These are phyloP conservation scores for Teleogryllus occipitalis DNA, from an alignment of 1,140 invertebrate species.

Conservation along the genomic window DNA sequence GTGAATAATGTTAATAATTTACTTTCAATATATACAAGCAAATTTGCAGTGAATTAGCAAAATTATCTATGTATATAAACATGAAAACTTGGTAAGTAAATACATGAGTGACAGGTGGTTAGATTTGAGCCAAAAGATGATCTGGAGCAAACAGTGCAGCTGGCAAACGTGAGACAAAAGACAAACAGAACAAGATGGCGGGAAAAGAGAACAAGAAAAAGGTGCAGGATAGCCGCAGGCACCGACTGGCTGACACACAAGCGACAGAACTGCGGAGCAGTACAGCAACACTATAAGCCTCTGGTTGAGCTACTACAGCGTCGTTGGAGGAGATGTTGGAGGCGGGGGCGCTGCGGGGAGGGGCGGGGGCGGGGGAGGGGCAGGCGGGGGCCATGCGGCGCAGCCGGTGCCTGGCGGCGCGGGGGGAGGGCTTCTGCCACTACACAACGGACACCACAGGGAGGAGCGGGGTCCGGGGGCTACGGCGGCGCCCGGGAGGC, in stretches of 20 bases:
- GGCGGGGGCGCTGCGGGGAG: no score
- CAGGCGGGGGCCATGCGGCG: constrained; percentile 22
- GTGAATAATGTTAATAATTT: neutral
- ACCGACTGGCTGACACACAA: neutral
- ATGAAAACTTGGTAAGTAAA: neutral
- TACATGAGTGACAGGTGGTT: constrained; percentile 3
- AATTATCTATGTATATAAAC: neutral
- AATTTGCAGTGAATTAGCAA: neutral
- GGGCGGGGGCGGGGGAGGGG: constrained; percentile 41
- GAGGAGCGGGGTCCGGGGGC: neutral
- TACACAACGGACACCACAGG: neutral
- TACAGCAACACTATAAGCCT: no score
- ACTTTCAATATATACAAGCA: neutral
- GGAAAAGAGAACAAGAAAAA: neutral
- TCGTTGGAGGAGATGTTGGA: no score
- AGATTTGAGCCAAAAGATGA: neutral
- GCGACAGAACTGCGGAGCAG: no score
- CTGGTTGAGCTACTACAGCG: no score
- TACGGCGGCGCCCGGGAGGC: neutral
- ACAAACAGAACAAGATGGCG: neutral
- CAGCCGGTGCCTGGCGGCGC: neutral
- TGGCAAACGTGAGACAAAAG: neutral
- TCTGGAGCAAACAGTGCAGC: constrained; percentile 2
- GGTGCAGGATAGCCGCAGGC: constrained; percentile 26
- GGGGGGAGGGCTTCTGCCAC: neutral